phyloP scores from a whole-genome alignment of 2,113 vertebrate genomes.

The Chunga burmeisteri region DNA sequence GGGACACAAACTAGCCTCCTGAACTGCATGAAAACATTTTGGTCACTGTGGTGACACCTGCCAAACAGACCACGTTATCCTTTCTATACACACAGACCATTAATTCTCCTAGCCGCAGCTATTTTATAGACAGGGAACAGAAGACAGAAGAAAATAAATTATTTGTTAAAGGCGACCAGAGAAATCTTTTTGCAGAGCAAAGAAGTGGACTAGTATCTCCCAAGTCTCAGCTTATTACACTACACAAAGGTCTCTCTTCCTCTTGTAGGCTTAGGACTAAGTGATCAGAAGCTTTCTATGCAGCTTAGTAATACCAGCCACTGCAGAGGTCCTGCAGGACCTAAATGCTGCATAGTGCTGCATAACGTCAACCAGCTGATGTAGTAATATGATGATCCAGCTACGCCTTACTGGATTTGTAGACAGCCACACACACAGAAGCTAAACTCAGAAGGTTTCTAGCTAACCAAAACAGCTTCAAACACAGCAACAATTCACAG shows the following conservation, averaged over 20 bases:
- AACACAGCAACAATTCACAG: not conserved
- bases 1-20: not conserved
- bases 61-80: not conserved
- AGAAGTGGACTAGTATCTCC: not conserved
- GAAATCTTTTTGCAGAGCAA: not conserved
- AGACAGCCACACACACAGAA: not conserved
- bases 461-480: not conserved
- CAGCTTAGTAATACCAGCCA: not conserved
- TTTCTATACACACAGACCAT: not conserved
- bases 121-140: not conserved
- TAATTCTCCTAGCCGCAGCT: not conserved
- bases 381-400: not conserved
- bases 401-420: not conserved
- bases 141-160: not conserved
- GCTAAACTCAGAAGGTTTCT: not conserved
- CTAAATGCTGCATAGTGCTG: not conserved
- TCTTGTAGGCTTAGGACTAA: not conserved
- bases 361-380: not conserved
- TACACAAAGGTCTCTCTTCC: not conserved
- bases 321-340: constrained; percentile 30
- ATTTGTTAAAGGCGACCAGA: not conserved
- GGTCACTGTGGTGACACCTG: not conserved
- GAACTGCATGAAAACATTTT: not conserved
- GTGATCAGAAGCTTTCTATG: not conserved
- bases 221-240: not conserved